Evolutionary conservation across 64 coral and sea anemone species (phyloP).

Genomic region (Montipora capricornis): DNA sequence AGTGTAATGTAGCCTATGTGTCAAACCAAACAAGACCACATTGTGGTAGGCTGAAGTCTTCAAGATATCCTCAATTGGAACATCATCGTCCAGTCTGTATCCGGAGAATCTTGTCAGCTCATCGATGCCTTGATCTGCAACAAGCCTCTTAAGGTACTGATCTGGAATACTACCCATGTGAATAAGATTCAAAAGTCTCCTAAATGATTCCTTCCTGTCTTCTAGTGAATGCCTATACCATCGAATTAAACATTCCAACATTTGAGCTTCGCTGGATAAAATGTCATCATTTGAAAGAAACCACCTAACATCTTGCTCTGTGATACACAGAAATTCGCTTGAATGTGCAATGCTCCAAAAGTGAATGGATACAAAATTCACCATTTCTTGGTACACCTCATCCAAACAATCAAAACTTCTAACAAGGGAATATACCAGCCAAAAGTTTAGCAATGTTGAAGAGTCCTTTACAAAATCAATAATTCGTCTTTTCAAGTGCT

Average conservation of each 20-base stretch:
- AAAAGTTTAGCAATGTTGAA: neutral
- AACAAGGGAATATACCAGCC: slow-evolving; percentile 38
- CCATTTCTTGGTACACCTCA: slow-evolving; percentile 43
- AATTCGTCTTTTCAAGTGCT: slow-evolving; percentile 25
- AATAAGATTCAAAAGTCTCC: slow-evolving; percentile 35
- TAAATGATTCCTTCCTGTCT: slow-evolving; percentile 31
- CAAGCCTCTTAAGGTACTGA: slow-evolving; percentile 25
- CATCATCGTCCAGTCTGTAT: slow-evolving; percentile 27
- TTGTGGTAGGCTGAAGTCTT: slow-evolving; percentile 41
- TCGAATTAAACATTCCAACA: slow-evolving; percentile 48
- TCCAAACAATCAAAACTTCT: slow-evolving; percentile 35
- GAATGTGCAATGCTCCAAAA: slow-evolving; percentile 27
- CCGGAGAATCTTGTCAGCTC: slow-evolving; percentile 9
- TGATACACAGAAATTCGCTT: slow-evolving; percentile 8
- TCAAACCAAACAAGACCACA: slow-evolving; percentile 33
- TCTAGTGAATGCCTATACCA: slow-evolving; percentile 8
- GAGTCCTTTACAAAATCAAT: slow-evolving; percentile 47
- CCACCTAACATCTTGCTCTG: slow-evolving; percentile 39
- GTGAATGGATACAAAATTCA: slow-evolving; percentile 24
- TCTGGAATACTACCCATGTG: slow-evolving; percentile 34
- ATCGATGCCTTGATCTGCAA: neutral
- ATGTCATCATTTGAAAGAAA: slow-evolving; percentile 47
- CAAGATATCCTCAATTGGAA: neutral
- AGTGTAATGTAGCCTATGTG: slow-evolving; percentile 40
- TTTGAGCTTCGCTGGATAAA: slow-evolving; percentile 43